Evolutionary conservation across 2,113 vertebrate species (phyloP).

Genomic region (Labrus mixtus): DNA sequence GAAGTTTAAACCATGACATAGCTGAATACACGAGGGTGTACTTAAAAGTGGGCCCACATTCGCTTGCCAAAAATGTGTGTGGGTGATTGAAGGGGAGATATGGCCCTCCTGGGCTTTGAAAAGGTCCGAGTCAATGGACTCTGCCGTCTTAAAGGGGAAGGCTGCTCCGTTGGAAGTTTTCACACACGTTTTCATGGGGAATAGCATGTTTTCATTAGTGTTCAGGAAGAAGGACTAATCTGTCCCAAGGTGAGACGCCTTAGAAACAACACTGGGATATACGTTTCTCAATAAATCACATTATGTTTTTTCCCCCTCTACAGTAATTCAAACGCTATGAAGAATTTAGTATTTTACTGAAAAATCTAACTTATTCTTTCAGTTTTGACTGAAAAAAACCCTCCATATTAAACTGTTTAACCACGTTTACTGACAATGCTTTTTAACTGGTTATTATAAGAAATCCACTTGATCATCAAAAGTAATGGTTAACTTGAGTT

Average conservation of each 20-base stretch:
- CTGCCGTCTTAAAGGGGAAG: constrained; percentile 69
- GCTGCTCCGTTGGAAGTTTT: constrained; percentile 54
- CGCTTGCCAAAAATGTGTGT: constrained; percentile 74
- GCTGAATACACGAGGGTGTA: constrained; percentile 78
- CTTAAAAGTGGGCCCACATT: constrained; percentile 78
- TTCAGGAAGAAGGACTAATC: constrained; percentile 29
- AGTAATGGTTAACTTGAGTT: not conserved
- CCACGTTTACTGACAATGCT: not conserved
- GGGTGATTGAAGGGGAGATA: constrained; percentile 79
- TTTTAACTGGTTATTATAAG: not conserved
- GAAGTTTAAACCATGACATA: constrained; percentile 77
- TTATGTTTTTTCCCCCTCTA: not conserved
- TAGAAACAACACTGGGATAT: constrained; percentile 4
- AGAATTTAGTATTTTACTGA: not conserved
- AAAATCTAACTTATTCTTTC: not conserved
- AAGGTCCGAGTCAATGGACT: constrained; percentile 74
- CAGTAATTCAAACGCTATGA: not conserved
- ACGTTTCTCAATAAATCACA: not conserved
- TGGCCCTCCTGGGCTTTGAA: constrained; percentile 71
- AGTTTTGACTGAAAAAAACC: not conserved
- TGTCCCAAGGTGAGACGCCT: constrained; percentile 22
- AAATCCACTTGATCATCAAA: not conserved
- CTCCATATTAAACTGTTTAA: not conserved
- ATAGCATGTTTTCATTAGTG: constrained; percentile 33
- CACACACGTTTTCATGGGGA: constrained; percentile 61